A percentile compares a stretch with the other conserved stretches of the same genome.
phyloP scores from a whole-genome alignment of 2,113 vertebrate genomes.

The Alethe diademata region DNA sequence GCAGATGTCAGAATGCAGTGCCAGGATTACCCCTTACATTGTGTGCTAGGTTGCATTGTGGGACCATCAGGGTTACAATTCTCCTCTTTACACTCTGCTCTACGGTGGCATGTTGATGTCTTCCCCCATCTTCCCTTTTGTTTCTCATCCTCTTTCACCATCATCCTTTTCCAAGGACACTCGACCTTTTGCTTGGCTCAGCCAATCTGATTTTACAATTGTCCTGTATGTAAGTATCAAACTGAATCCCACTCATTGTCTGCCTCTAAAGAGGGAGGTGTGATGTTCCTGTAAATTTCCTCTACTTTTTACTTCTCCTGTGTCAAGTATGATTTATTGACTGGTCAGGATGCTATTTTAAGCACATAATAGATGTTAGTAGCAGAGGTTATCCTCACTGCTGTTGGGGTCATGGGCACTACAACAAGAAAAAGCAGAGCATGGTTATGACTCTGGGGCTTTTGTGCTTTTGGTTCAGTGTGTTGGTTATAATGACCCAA shows the following conservation, averaged over 20 bases:
- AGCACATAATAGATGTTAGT: neutral
- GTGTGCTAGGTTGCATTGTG: neutral
- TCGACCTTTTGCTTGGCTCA: neutral
- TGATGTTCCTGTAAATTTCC: neutral
- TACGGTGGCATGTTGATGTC: neutral
- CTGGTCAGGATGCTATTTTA: constrained; percentile 30
- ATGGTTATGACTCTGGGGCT: neutral
- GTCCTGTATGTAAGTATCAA: neutral
- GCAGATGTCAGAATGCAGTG: neutral
- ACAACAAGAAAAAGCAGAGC: neutral
- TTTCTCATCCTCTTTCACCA: neutral
- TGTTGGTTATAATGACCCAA: neutral
- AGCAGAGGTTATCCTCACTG: neutral
- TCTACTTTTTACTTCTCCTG: neutral
- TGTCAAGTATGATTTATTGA: constrained; percentile 26
- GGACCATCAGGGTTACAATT: neutral
- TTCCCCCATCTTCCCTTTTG: neutral
- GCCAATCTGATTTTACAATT: neutral
- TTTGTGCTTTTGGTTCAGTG: neutral
- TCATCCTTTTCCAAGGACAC: neutral
- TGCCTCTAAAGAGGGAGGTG: neutral
- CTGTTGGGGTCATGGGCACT: neutral
- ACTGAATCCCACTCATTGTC: neutral
- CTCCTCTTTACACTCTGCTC: neutral
- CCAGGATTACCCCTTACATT: neutral